Percentiles rank a stretch among this genome's conserved stretches.
phyloP scores from a whole-genome alignment of 2,888 invertebrate species.

The Glomeris marginata region DNA sequence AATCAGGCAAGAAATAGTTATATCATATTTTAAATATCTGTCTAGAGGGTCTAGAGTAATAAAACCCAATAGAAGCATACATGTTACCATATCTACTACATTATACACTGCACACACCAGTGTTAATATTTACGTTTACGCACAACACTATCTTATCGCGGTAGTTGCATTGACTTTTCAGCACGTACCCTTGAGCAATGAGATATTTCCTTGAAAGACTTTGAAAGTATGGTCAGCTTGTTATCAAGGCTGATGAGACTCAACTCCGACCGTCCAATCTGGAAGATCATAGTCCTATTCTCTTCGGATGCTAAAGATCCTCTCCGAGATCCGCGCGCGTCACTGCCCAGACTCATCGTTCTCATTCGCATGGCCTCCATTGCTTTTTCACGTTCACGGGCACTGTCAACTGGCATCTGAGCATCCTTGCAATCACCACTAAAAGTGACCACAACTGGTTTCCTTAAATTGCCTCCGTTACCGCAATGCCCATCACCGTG shows the following conservation, averaged over 20 bases:
- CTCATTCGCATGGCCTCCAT: background rate
- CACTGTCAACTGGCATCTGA: no score
- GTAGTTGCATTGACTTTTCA: background rate
- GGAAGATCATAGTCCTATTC: conserved; percentile 83
- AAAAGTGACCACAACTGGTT: no score
- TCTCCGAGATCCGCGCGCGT: background rate
- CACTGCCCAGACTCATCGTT: conserved; percentile 5
- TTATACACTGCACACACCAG: no score
- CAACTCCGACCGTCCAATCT: conserved; percentile 72
- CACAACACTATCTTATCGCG: no score
- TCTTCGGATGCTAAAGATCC: conserved; percentile 39
- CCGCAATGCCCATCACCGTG: background rate
- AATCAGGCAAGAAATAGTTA: no score
- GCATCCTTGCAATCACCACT: no score
- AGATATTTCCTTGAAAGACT: conserved; percentile 73
- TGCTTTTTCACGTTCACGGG: no score
- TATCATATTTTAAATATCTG: no score
- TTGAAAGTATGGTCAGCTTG: conserved; percentile 73
- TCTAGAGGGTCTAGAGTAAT: no score
- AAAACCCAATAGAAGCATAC: no score
- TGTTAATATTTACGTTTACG: no score
- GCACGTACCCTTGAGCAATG: conserved; percentile 60
- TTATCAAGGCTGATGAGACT: conserved; percentile 83
- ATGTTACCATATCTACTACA: no score
- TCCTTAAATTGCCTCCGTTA: background rate